Base-by-base conservation (phyloP, 2,888 invertebrate genomes). In the Ferrisia virgata region DNA sequence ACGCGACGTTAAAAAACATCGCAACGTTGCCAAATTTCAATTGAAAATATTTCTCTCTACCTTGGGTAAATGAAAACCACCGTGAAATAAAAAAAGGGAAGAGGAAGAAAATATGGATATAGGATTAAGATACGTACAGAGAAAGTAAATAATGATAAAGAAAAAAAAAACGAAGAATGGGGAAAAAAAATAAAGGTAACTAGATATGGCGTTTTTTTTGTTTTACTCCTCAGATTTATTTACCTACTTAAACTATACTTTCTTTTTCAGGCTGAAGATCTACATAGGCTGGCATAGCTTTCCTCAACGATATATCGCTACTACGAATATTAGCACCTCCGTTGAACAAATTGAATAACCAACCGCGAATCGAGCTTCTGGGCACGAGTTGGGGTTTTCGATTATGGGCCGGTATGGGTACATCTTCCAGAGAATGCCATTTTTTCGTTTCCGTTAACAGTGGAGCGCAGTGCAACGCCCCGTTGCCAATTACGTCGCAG, bases 351-450 rank as follows among this genome's bases (percentile, higher is more conserved):
- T 93, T 94, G 72, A 93, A 91, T 87, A 95, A 89, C 94, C 94
- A 95, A 86, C 91, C 91, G 86, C 93, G 92, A 85, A 95, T 91
- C 33, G 93, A 92, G 87, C 92, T 91, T 85, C 92, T 91, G 47
- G 90, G 89, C 47, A 86, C 86, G 33, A 90, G 89, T 18, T 53
- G 53, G 82, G 92, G 90, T 88, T 92, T 91, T 88, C 93, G 93
- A 86, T 90, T 90, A 53, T 91, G 85, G 0, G 86, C 87, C 85
- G 86, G 86, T 31, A 85, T 85, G 3, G 86, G 86, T 78, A 95
- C 91, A 86, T 93, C 92, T 89, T 95, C 95, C 82, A 95, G 90
- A 78, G 95, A 95, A 87, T 92, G 93, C 93, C 95, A 95, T 87
- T 94, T 92, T 89, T 94, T 94, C 86, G 91, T 85, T 33, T 85